phyloP scores from a whole-genome alignment of 2,888 invertebrate species.

The Nomada fabriciana region DNA sequence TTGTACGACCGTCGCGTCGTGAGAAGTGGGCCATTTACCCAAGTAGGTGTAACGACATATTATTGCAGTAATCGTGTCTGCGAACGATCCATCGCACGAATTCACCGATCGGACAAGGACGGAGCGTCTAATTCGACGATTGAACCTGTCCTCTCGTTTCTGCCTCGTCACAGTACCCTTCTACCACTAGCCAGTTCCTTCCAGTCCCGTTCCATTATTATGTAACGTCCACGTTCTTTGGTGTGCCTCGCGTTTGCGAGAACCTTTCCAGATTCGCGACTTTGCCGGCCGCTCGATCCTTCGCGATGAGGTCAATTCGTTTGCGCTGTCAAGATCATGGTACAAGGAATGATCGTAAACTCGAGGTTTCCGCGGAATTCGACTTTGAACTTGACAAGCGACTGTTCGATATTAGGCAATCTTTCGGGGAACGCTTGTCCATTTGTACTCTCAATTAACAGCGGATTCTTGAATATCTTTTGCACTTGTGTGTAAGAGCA shows the following conservation, averaged over 20 bases:
- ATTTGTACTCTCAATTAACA: not conserved
- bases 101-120: constrained; percentile 47
- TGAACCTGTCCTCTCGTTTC: constrained; percentile 51
- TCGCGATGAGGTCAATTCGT: constrained; percentile 30
- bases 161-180: constrained; percentile 47
- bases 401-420: not conserved
- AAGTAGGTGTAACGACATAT: constrained; percentile 67
- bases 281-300: constrained; percentile 27
- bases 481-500: not conserved
- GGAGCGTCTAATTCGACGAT: constrained; percentile 64
- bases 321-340: constrained; percentile 9
- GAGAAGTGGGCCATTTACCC: constrained; percentile 70
- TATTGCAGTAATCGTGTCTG: constrained; percentile 60
- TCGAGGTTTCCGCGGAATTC: not conserved
- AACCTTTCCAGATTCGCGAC: constrained; percentile 29
- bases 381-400: no score
- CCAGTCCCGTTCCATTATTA: constrained; percentile 47
- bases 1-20: constrained; percentile 52
- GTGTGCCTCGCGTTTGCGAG: constrained; percentile 7
- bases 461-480: no score
- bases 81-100: constrained; percentile 54
- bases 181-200: constrained; percentile 40
- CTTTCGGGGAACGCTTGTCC: not conserved
- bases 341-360: constrained; percentile 16
- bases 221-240: constrained; percentile 25